These are phyloP conservation scores for Atrichornis clamosus DNA, from an alignment of 2,113 vertebrate species.

Conservation along the genomic window DNA sequence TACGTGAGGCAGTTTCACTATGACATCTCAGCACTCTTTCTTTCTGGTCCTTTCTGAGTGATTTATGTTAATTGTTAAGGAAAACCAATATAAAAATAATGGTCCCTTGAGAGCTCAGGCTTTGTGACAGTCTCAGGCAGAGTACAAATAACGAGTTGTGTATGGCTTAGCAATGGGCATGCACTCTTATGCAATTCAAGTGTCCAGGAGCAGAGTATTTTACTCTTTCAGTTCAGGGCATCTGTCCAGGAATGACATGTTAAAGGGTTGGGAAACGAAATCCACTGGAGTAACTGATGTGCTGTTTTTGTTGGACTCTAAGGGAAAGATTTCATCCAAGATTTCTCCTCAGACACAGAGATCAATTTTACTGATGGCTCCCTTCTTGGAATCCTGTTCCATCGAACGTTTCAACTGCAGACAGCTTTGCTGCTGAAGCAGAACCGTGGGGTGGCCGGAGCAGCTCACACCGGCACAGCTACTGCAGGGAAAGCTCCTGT, in stretches of 20 bases:
- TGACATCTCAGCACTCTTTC: background rate
- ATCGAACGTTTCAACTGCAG: background rate
- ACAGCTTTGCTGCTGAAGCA: background rate
- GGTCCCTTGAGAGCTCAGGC: background rate
- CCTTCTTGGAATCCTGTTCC: slow-evolving; percentile 7
- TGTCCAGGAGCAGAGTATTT: background rate
- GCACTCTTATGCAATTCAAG: background rate
- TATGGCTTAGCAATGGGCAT: background rate
- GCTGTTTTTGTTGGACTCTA: slow-evolving; percentile 22
- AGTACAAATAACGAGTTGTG: background rate
- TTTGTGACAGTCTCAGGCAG: background rate
- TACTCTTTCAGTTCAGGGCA: slow-evolving; percentile 6
- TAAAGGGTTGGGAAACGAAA: slow-evolving; percentile 49
- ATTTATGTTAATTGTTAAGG: slow-evolving; percentile 49
- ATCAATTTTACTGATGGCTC: slow-evolving; percentile 51
- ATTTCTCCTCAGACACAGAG: slow-evolving; percentile 7
- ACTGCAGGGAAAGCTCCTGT: background rate
- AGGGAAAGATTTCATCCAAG: slow-evolving; percentile 31
- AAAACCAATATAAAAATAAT: slow-evolving; percentile 22
- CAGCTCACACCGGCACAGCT: background rate
- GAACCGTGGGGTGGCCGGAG: accelerated
- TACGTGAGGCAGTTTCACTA: background rate
- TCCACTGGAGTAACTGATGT: slow-evolving; percentile 41
- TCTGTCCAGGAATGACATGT: slow-evolving; percentile 44
- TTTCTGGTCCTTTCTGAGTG: background rate